Base-by-base conservation (phyloP, 1,140 invertebrate genomes). In the Pygmarrhopalites habei region DNA sequence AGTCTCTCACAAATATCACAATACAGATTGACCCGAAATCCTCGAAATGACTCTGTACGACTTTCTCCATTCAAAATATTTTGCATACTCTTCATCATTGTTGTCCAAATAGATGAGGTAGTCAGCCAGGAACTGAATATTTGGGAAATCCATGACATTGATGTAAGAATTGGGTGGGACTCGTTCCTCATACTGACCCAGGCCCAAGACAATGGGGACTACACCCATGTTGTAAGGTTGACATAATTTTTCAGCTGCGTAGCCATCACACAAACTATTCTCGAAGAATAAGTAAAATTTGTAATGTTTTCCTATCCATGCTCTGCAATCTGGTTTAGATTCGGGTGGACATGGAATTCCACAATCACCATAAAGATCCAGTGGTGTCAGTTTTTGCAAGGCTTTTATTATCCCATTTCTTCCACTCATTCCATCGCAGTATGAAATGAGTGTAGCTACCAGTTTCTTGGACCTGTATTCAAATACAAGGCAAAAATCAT, bases 191-290 rank as follows among this genome's bases (percentile, higher is more conserved):
- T 80, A 85, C 73, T 80, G 79, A 5, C 70, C 70, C 0, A 81
- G 74, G 1, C 87, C 87, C 76, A 86, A 80, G 21, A 89, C 82
- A 32, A 90, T 77, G 0, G 88, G 87, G 17, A 89, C 81, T 0
- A 86, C 78, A 30, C 72, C 57, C 21, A 64, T 60, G 2, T 64
- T 41, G 17, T 75, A 49, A 5, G 73, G 47, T 30, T 66, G 65
- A 67, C 70, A 75, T 43, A 75, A 72, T 62, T 76, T 77, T 47
- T 77, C 75, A 0, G 75, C 76, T 12, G 76, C 64, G 69, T 77
- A 77, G 64, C 78, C 75, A 14, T 69, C 60, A 39, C 76, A 77
- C 12, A 74, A 63, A 19, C 71, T 74, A 67, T 82, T 82, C 62
- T 82, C 79, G 39, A 82, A 79, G 1, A 80, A 72, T 46, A 81